Evolutionary conservation across 2,888 invertebrate species (phyloP).

Genomic region (Creontiades dilutus): DNA sequence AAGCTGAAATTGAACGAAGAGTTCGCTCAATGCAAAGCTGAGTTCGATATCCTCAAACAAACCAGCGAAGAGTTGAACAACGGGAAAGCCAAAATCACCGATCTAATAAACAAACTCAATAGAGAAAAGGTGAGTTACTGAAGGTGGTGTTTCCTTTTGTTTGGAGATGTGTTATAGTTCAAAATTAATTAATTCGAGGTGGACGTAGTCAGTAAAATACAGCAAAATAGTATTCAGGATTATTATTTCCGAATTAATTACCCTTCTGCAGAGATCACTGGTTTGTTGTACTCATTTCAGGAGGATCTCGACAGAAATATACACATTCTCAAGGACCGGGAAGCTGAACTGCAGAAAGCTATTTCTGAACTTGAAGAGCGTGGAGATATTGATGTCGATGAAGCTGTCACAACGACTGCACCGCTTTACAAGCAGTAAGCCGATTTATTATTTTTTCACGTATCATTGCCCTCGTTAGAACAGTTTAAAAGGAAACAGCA

Average conservation of each 20-base stretch:
- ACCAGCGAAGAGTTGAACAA: conserved; percentile 92
- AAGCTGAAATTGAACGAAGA: conserved; percentile 92
- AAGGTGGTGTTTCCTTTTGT: too few species aligned
- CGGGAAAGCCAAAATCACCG: conserved; percentile 90
- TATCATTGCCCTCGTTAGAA: too few species aligned
- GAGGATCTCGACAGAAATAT: conserved; percentile 91
- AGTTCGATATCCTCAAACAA: conserved; percentile 91
- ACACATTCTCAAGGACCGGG: conserved; percentile 90
- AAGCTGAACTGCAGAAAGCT: conserved; percentile 90
- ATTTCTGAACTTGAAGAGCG: conserved; percentile 87
- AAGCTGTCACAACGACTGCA: conserved; percentile 97
- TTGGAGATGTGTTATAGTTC: too few species aligned
- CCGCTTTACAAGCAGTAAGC: conserved; percentile 95
- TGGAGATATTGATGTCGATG: conserved; percentile 94
- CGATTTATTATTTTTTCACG: neutral
- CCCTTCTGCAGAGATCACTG: too few species aligned
- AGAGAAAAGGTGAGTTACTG: conserved; percentile 82
- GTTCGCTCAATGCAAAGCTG: conserved; percentile 93
- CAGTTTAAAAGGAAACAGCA: too few species aligned
- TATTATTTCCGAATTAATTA: too few species aligned
- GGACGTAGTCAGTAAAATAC: too few species aligned
- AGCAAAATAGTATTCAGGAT: too few species aligned
- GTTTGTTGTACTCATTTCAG: conserved; percentile 78
- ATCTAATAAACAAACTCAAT: conserved; percentile 87
- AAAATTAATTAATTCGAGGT: too few species aligned